Evolutionary conservation across 1,140 invertebrate genomes (phyloP).

Genomic region (honey bee (Apis mellifera)): Amel_HAv3.1 CM009932.2:15305501-15306000

Average conservation of each 20-base stretch:
- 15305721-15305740: conserved; percentile 53
- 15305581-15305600: neutral
- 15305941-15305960: no score
- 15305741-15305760: conserved; percentile 30
- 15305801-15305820: no score
- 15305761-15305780: neutral
- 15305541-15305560: neutral
- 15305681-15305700: conserved; percentile 38
- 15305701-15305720: conserved; percentile 16
- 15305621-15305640: neutral
- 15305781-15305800: no score
- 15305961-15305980: no score
- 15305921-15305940: no score
- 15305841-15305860: no score
- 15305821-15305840: no score
- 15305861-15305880: no score
- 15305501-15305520: conserved; percentile 27
- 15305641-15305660: neutral
- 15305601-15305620: neutral
- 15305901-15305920: no score
- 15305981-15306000: no score
- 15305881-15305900: no score
- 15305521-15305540: conserved; percentile 17
- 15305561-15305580: neutral
- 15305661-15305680: conserved; percentile 50